Conservation (phyloP, 2,113 vertebrate species). For the Thunnus thynnus region DNA sequence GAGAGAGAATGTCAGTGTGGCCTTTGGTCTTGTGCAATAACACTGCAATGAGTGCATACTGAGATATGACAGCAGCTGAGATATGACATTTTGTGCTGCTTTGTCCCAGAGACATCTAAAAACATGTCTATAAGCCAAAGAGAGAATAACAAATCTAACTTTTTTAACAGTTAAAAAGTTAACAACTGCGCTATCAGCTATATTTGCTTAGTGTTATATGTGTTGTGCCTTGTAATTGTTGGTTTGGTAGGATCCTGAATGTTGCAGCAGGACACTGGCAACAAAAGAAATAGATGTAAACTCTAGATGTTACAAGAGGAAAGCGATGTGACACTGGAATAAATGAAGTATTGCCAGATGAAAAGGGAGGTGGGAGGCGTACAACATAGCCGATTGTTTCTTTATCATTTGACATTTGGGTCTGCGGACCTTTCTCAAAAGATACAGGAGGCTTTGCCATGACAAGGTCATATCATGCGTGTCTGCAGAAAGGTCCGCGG, state of each 20-base stretch:
- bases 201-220: neutral
- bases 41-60: constrained; percentile 51
- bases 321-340: neutral
- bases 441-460: constrained; percentile 20
- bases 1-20: constrained; percentile 59
- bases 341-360: constrained; percentile 30
- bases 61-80: constrained; percentile 35
- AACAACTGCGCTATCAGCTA: neutral
- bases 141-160: neutral
- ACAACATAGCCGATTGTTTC: constrained; percentile 32
- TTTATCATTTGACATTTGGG: constrained; percentile 67
- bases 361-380: constrained; percentile 27
- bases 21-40: constrained; percentile 72
- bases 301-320: neutral
- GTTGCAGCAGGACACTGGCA: neutral
- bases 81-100: constrained; percentile 49
- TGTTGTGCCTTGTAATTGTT: neutral
- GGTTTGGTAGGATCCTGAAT: neutral
- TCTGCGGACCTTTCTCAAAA: constrained; percentile 33
- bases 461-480: constrained; percentile 40
- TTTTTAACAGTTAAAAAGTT: neutral
- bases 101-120: constrained; percentile 32
- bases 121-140: neutral
- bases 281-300: constrained; percentile 1
- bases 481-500: constrained; percentile 41